phyloP scores from a whole-genome alignment of 2,113 vertebrate species.

The Zingel zingel region DNA sequence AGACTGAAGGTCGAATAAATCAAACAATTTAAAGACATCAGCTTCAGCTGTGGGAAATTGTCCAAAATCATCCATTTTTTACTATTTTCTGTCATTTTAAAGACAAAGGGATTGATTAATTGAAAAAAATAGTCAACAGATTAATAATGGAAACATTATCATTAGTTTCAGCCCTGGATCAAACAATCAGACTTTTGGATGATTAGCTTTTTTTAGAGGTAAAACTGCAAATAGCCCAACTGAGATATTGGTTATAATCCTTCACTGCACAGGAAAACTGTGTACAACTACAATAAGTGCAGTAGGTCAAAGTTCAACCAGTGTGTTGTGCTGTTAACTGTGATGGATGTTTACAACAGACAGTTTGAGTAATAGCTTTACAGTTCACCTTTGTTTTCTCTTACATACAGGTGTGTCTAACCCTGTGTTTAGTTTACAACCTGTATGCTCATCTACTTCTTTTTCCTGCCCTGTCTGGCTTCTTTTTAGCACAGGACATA shows the following conservation, averaged over 20 bases:
- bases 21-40: background rate
- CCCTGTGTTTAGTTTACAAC: background rate
- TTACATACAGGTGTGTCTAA: background rate
- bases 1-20: background rate
- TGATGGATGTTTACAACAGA: background rate
- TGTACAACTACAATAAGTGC: background rate
- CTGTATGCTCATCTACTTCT: background rate
- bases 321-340: background rate
- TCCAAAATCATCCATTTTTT: background rate
- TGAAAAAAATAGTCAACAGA: background rate
- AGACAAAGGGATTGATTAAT: background rate
- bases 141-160: background rate
- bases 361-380: background rate
- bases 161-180: background rate
- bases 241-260: background rate
- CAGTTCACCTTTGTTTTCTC: background rate
- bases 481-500: background rate
- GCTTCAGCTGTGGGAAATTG: background rate
- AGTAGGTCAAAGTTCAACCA: background rate
- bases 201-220: background rate
- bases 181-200: no score
- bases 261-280: background rate
- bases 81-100: background rate
- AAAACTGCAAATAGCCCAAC: background rate
- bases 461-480: background rate